Evolutionary conservation across 2,888 invertebrate genomes (phyloP).

Genomic region (Amiota communis): DNA sequence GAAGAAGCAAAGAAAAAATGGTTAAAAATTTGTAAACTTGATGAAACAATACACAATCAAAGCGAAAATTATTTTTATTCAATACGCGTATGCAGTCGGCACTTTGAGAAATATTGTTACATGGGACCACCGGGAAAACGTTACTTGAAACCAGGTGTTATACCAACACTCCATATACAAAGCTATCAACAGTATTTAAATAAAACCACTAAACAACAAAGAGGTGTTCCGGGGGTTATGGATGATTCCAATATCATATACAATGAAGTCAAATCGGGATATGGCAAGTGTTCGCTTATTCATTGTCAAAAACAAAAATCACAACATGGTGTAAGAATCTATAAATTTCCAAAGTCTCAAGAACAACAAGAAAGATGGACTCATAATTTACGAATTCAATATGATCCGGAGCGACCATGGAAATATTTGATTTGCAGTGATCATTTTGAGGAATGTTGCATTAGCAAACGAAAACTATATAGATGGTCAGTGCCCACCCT

Average conservation of each 20-base stretch:
- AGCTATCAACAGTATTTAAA: neutral
- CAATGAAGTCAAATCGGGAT: slow-evolving; percentile 58
- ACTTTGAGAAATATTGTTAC: slow-evolving; percentile 40
- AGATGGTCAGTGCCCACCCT: slow-evolving; percentile 67
- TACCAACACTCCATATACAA: slow-evolving; percentile 42
- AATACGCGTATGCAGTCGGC: slow-evolving; percentile 38
- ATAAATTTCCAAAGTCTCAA: slow-evolving; percentile 55
- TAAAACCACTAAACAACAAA: slow-evolving; percentile 28
- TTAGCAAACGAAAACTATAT: slow-evolving; percentile 54
- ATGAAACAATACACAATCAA: neutral
- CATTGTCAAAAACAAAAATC: slow-evolving; percentile 58
- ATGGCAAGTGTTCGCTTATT: slow-evolving; percentile 55
- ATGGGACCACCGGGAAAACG: slow-evolving; percentile 30
- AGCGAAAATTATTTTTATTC: slow-evolving; percentile 17
- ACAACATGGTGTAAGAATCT: slow-evolving; percentile 57
- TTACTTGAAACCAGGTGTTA: slow-evolving; percentile 36
- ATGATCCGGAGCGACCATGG: slow-evolving; percentile 58
- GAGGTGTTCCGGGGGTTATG: slow-evolving; percentile 23
- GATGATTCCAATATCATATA: slow-evolving; percentile 24
- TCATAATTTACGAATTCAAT: slow-evolving; percentile 55
- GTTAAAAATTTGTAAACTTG: slow-evolving; percentile 23
- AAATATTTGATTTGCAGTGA: slow-evolving; percentile 60
- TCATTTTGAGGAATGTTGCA: slow-evolving; percentile 55
- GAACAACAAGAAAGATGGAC: slow-evolving; percentile 55
- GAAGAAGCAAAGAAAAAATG: slow-evolving; percentile 38